Conservation (phyloP, 1,140 invertebrate species). For the Drosophila orena region DNA sequence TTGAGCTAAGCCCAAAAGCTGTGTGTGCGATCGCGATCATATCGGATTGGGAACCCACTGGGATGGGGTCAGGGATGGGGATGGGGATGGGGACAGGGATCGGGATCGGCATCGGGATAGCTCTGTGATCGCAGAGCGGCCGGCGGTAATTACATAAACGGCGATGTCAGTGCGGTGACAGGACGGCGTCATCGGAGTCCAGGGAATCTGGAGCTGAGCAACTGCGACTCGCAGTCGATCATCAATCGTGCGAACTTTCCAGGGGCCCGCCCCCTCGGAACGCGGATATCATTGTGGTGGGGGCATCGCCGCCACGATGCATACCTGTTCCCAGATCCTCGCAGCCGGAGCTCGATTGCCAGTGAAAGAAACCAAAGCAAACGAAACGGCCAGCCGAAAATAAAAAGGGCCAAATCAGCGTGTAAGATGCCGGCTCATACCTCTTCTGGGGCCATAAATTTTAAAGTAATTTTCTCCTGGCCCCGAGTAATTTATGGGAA, state of each 20-base stretch:
- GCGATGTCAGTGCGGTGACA: conserved; percentile 79
- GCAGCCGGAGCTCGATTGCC: conserved; percentile 55
- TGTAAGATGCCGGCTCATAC: conserved; percentile 40
- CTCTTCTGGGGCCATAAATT: conserved; percentile 66
- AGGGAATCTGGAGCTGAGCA: not conserved
- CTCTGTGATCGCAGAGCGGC: conserved; percentile 35
- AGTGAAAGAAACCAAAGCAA: conserved; percentile 31
- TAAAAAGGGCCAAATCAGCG: conserved; percentile 79
- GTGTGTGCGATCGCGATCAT: conserved; percentile 55
- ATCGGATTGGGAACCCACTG: not conserved
- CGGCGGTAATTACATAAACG: conserved; percentile 74
- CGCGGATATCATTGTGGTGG: conserved; percentile 66
- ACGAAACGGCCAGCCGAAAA: conserved; percentile 31
- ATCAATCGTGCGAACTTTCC: conserved; percentile 82
- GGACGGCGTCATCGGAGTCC: conserved; percentile 71
- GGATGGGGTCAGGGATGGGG: conserved; percentile 13
- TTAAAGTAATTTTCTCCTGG: conserved; percentile 79
- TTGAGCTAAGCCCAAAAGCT: not conserved
- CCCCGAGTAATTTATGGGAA: conserved; percentile 77
- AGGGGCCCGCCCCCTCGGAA: conserved; percentile 67
- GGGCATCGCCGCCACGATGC: conserved; percentile 16
- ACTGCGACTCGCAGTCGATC: conserved; percentile 55
- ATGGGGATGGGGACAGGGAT: too few relatives aligned
- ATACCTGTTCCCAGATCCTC: conserved; percentile 60
- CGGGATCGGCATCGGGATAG: conserved; percentile 31